Evolutionary conservation across 35 echinoderm and acorn worm genomes (phyloP).

Genomic region (Apostichopus parvimensis): DNA sequence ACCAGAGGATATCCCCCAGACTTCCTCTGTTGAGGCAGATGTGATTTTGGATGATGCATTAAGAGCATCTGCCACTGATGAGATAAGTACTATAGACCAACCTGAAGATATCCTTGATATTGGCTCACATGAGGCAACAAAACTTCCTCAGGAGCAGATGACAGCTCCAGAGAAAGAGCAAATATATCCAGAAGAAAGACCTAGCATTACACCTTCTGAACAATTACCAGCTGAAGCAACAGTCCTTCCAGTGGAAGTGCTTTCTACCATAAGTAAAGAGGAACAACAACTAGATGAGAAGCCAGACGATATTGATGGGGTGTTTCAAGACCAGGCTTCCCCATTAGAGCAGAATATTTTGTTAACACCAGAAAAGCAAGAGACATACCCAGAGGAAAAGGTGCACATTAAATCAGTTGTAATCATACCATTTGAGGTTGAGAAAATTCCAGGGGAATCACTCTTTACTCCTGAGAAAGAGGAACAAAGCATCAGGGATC

Average conservation of each 20-base stretch:
- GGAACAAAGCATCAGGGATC: constrained; percentile 53
- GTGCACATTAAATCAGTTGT: not conserved
- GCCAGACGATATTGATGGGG: constrained; percentile 25
- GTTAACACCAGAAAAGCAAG: not conserved
- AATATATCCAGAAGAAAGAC: constrained; percentile 47
- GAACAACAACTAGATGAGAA: constrained; percentile 5
- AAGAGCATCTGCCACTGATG: not conserved
- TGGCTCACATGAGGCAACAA: not conserved
- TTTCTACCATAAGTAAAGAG: constrained; percentile 3
- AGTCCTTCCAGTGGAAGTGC: constrained; percentile 22
- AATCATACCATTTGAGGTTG: constrained; percentile 34
- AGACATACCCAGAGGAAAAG: not conserved
- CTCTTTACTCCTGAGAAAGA: constrained; percentile 40
- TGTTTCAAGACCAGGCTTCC: not conserved
- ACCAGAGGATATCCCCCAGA: not conserved
- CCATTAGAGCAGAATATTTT: not conserved
- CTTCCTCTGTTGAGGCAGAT: not conserved
- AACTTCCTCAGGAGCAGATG: constrained; percentile 11
- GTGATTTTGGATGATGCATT: not conserved
- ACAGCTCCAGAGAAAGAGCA: constrained; percentile 42
- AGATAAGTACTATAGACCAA: not conserved
- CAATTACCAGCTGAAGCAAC: constrained; percentile 1
- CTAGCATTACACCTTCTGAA: not conserved
- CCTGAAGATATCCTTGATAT: constrained; percentile 9
- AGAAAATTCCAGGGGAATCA: constrained; percentile 34